phyloP scores from a whole-genome alignment of 92 coral and sea anemone genomes.

The Actinernus sp. region DNA sequence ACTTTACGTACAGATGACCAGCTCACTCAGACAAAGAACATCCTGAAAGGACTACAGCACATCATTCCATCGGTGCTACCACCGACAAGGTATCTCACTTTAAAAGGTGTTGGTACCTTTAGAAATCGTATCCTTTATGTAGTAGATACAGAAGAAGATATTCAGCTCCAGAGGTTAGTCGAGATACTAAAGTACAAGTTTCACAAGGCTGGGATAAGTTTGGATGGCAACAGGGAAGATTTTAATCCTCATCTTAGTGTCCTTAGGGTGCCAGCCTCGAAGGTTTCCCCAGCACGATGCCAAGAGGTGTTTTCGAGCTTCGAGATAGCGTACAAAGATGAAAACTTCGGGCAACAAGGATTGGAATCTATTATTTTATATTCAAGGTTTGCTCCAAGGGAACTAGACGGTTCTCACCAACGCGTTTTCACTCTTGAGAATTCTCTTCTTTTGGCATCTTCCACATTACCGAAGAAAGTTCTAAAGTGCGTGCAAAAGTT shows the following conservation, averaged over 20 bases:
- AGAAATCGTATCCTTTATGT: conserved; percentile 55
- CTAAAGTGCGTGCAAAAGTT: conserved; percentile 39
- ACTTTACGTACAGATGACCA: conserved; percentile 62
- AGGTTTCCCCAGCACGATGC: conserved; percentile 20
- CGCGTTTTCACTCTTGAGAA: conserved; percentile 47
- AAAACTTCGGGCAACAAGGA: conserved; percentile 60
- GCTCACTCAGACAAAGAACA: conserved; percentile 50
- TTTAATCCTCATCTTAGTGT: conserved; percentile 78
- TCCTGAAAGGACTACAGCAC: conserved; percentile 80
- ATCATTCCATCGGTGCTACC: conserved; percentile 57
- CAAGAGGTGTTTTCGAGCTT: conserved; percentile 25
- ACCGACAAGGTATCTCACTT: conserved; percentile 29
- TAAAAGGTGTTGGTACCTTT: conserved; percentile 66
- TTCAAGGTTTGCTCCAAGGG: conserved; percentile 70
- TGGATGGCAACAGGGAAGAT: conserved; percentile 67
- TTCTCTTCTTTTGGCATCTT: conserved; percentile 57
- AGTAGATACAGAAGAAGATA: conserved; percentile 46
- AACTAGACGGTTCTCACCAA: conserved; percentile 58
- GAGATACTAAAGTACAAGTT: conserved; percentile 56
- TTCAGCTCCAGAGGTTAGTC: conserved; percentile 43
- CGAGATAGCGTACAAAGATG: conserved; percentile 27
- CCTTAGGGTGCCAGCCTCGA: conserved; percentile 17
- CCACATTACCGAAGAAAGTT: conserved; percentile 56
- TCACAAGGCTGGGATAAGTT: conserved; percentile 57
- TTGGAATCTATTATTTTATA: conserved; percentile 39